Evolutionary conservation across 2,113 vertebrate species (phyloP), one percentile per base, ranked within the genome.

Genomic region (Bucco capensis): DNA sequence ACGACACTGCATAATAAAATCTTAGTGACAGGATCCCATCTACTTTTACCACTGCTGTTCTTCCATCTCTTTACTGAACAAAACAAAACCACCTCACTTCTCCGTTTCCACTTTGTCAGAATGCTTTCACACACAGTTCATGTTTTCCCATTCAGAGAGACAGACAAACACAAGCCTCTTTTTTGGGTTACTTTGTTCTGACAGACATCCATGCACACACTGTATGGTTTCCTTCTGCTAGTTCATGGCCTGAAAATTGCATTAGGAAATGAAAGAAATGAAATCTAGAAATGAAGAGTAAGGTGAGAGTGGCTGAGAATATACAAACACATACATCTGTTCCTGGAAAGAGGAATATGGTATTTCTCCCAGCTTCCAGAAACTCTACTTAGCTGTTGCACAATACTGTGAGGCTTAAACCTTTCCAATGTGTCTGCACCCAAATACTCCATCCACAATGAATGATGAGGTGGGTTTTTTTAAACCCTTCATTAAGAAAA

Each of bases 391-490:
- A 8, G 9, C 13, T 28, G 4, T 51, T 67, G 35, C 11, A 31
- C n/a, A 50, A 5, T 30, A 27, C 9, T 31, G 10, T 37, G 47
- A 64, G 5, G 35, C 5, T 65, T 60, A 60, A 15, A 6, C 4
- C 6, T 35, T 83, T 80, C 31, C 42, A 65, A 44, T 8, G 51
- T 5, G 6, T 60, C n/a, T 64, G 44, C 7, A 19, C 12, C 5
- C 19, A 76, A 42, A 67, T 28, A 1, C 10, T 14, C 6, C 6
- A 11, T 15, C 40, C 40, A 42, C 8, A n/a, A 47, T 62, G 38
- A 3, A 11, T 40, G 18, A 42, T 3, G 4, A 6, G 5, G 12
- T 38, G 27, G 1, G 0, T 84, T 47, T 84, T 58, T 44, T 58
- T 49, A 71, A 58, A 7, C 49, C 73, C 56, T 56, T 62, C 12